These are phyloP conservation scores for Hydrozoanthus gracilis DNA, from an alignment of 92 coral and sea anemone genomes.

Conservation along the genomic window DNA sequence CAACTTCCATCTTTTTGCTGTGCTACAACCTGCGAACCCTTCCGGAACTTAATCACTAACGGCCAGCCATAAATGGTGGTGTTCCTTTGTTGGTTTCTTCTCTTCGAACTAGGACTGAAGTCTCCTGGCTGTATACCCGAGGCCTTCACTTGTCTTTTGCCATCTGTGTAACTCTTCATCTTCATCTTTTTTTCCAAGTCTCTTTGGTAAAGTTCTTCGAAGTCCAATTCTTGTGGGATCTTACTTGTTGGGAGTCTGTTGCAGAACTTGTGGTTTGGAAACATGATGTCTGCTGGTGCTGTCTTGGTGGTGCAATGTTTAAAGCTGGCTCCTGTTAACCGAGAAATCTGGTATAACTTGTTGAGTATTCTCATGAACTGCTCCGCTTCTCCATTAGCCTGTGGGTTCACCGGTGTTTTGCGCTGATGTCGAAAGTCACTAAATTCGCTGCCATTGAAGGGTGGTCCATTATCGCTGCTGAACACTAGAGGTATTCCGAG, in stretches of 20 bases:
- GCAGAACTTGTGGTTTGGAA: not conserved
- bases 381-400: constrained; percentile 30
- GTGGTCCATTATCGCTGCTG: not conserved
- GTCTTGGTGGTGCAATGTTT: constrained; percentile 48
- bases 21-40: constrained; percentile 5
- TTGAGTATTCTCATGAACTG: constrained; percentile 62
- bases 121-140: not conserved
- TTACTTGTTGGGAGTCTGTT: not conserved
- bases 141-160: not conserved
- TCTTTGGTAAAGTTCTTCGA: not conserved
- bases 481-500: constrained; percentile 9
- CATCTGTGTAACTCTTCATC: not conserved
- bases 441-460: constrained; percentile 48
- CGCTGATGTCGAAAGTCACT: constrained; percentile 9
- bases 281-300: not conserved
- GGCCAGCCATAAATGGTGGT: constrained; percentile 7
- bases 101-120: not conserved
- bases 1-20: not conserved
- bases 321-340: constrained; percentile 32
- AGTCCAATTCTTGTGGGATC: not conserved
- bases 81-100: not conserved
- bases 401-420: constrained; percentile 34
- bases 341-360: constrained; percentile 54
- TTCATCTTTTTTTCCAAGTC: not conserved
- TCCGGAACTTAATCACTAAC: constrained; percentile 15